Conservation (phyloP, 1,140 invertebrate genomes). For the Penaeus indicus region DNA sequence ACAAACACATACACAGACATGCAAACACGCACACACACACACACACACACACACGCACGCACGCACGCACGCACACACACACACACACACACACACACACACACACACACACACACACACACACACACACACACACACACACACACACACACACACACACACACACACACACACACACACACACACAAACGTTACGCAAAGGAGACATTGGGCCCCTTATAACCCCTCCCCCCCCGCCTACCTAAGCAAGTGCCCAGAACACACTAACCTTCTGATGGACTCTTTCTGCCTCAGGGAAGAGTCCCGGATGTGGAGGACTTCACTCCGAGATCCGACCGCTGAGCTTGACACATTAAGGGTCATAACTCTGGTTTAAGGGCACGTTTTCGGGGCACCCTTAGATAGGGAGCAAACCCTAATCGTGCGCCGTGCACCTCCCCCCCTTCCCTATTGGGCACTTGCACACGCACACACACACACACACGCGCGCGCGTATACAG, state of each 20-base stretch:
- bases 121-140: background rate
- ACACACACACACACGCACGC: background rate
- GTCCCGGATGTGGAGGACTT: too few species aligned
- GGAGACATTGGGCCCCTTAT: too few species aligned
- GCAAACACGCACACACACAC: constrained; percentile 31
- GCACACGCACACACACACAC: too few species aligned
- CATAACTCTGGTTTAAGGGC: background rate
- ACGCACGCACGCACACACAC: background rate
- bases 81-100: background rate
- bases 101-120: background rate
- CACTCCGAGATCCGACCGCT: background rate
- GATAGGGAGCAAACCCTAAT: too few species aligned
- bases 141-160: background rate
- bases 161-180: background rate
- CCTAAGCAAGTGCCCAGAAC: too few species aligned
- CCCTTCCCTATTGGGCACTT: too few species aligned
- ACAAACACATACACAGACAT: constrained; percentile 24
- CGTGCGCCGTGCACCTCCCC: too few species aligned
- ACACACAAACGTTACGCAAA: background rate
- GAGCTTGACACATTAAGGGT: background rate
- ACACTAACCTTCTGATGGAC: too few species aligned
- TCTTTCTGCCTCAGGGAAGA: too few species aligned
- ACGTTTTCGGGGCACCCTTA: too few species aligned
- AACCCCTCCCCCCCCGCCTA: too few species aligned
- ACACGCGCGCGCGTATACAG: too few species aligned